Evolutionary conservation across 1,140 invertebrate species (phyloP).

Genomic region (Drosophila sechellia): DNA sequence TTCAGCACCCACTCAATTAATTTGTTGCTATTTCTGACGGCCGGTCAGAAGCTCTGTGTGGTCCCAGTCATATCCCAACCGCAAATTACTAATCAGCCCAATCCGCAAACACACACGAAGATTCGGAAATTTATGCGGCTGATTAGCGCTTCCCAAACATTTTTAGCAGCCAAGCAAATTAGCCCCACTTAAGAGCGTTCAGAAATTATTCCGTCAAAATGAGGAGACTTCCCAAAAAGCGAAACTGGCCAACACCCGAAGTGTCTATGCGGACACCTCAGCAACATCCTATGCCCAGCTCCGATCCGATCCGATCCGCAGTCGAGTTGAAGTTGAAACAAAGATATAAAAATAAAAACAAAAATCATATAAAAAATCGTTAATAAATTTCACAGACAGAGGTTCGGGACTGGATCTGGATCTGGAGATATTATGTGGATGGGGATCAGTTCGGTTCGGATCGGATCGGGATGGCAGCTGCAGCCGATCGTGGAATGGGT

Average conservation of each 20-base stretch:
- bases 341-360: slow-evolving; percentile 66
- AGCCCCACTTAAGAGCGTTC: slow-evolving; percentile 67
- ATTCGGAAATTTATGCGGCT: slow-evolving; percentile 67
- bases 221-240: slow-evolving; percentile 53
- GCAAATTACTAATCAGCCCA: slow-evolving; percentile 66
- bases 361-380: slow-evolving; percentile 77
- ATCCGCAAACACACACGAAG: slow-evolving; percentile 45
- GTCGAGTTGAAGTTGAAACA: slow-evolving; percentile 41
- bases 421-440: slow-evolving; percentile 26
- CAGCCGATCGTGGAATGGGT: slow-evolving; percentile 25
- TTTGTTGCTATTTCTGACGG: slow-evolving; percentile 33
- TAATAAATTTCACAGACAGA: slow-evolving; percentile 79
- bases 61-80: slow-evolving; percentile 59
- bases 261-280: slow-evolving; percentile 79
- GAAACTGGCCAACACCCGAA: slow-evolving; percentile 76
- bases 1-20: slow-evolving; percentile 54
- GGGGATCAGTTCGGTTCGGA: slow-evolving; percentile 1
- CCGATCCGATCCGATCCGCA: slow-evolving; percentile 1
- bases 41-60: slow-evolving; percentile 44
- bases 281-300: slow-evolving; percentile 52
- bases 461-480: slow-evolving; percentile 46
- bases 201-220: slow-evolving; percentile 76
- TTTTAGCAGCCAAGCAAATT: slow-evolving; percentile 78
- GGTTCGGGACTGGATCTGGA: slow-evolving; percentile 5
- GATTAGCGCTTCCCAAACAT: slow-evolving; percentile 77